Evolutionary conservation across 2,113 vertebrate species (phyloP).

Genomic region (Pseudorasbora parva): DNA sequence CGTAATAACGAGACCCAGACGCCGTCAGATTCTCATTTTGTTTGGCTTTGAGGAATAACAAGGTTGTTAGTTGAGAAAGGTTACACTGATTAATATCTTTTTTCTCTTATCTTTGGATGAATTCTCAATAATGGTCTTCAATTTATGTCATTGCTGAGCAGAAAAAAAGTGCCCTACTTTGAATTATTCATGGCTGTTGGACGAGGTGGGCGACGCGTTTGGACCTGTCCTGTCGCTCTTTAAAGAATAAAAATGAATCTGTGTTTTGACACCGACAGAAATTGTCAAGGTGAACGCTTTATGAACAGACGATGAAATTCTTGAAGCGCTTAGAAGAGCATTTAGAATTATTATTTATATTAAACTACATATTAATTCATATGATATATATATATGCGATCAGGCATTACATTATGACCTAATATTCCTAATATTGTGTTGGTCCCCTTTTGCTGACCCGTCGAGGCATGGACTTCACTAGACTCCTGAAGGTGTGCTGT

Average conservation of each 20-base stretch:
- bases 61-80: slow-evolving; percentile 73
- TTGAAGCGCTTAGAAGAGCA: neutral
- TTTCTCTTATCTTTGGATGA: slow-evolving; percentile 60
- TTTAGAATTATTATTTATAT: neutral
- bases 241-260: slow-evolving; percentile 11
- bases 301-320: neutral
- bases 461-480: too few relatives aligned
- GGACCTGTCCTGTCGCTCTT: slow-evolving; percentile 1
- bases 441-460: too few relatives aligned
- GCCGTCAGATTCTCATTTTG: slow-evolving; percentile 65
- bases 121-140: slow-evolving; percentile 69
- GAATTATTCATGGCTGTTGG: neutral
- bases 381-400: too few relatives aligned
- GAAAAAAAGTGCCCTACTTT: neutral
- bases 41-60: slow-evolving; percentile 73
- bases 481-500: too few relatives aligned
- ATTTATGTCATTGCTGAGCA: slow-evolving; percentile 31
- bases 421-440: too few relatives aligned
- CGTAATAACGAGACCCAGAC: slow-evolving; percentile 66
- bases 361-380: neutral
- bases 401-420: too few relatives aligned
- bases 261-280: neutral
- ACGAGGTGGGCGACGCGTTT: neutral
- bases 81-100: slow-evolving; percentile 73
- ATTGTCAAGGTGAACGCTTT: slow-evolving; percentile 6